phyloP scores from a whole-genome alignment of 2,113 vertebrate genomes.

The Erythrocercus mccallii region DNA sequence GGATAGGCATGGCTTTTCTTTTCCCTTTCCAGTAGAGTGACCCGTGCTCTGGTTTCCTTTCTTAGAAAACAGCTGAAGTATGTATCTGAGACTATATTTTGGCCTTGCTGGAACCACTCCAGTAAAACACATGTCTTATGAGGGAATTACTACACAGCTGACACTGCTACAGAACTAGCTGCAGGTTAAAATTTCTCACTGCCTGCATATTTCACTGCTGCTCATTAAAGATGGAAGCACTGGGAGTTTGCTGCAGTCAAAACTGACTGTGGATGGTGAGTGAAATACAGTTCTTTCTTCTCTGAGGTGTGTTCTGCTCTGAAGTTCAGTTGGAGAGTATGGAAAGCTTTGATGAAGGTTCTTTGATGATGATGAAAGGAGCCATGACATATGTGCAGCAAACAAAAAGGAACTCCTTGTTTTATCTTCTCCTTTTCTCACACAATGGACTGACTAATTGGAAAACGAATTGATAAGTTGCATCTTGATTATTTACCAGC shows the following conservation, averaged over 20 bases:
- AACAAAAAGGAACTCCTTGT: background rate
- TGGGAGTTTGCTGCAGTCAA: background rate
- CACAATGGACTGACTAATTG: background rate
- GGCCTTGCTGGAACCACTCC: fast-evolving
- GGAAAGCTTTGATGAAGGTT: background rate
- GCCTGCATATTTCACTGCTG: background rate
- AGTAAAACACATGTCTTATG: background rate
- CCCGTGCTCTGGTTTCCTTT: background rate
- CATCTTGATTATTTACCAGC: background rate
- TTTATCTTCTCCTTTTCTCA: background rate
- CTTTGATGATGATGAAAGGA: constrained; percentile 7
- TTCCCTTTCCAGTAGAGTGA: background rate
- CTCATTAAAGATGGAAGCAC: background rate
- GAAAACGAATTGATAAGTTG: background rate
- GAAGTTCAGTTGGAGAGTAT: background rate
- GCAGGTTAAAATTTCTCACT: background rate
- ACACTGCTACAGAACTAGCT: background rate
- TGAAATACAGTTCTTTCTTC: background rate
- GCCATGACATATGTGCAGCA: background rate
- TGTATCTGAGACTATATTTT: background rate
- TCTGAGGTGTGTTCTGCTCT: background rate
- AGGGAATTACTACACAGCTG: background rate
- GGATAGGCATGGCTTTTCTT: background rate
- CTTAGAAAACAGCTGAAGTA: background rate
- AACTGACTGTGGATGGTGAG: background rate